These are phyloP conservation scores for Drosophila kambysellisi DNA, from an alignment of 2,888 invertebrate species.

Conservation along the genomic window DNA sequence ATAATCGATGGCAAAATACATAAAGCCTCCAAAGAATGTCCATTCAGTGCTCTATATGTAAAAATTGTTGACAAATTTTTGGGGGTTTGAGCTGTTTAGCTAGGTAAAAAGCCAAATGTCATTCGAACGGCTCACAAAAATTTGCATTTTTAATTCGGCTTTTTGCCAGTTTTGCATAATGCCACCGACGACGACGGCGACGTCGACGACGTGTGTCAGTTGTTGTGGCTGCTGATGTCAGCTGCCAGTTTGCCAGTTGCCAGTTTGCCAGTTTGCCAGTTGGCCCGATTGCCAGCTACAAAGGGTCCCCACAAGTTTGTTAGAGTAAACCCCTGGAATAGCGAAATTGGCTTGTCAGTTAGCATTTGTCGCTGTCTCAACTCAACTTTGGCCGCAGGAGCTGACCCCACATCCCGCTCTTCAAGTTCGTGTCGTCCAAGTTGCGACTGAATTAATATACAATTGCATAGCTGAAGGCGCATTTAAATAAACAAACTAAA, in stretches of 20 bases:
- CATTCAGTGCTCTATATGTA: constrained; percentile 8
- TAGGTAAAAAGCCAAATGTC: constrained; percentile 45
- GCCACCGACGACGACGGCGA: constrained; percentile 39
- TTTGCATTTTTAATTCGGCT: constrained; percentile 79
- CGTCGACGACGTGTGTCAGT: constrained; percentile 70
- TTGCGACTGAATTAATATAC: constrained; percentile 77
- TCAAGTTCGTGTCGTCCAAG: constrained; percentile 51
- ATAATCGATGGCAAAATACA: constrained; percentile 5
- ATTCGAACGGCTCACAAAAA: constrained; percentile 56
- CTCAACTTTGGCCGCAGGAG: constrained; percentile 53
- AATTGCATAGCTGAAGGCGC: constrained; percentile 78
- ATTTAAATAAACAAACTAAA: constrained; percentile 79
- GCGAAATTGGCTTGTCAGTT: constrained; percentile 81
- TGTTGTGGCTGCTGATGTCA: constrained; percentile 56
- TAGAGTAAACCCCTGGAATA: constrained; percentile 47
- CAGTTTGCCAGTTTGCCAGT: constrained; percentile 55
- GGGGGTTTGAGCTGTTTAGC: constrained; percentile 20
- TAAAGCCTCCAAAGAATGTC: not conserved
- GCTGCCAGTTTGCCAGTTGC: constrained; percentile 52
- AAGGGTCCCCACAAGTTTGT: constrained; percentile 53
- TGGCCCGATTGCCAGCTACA: constrained; percentile 58
- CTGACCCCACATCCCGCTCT: not conserved
- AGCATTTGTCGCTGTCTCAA: constrained; percentile 77
- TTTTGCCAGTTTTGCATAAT: constrained; percentile 78
- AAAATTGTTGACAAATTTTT: constrained; percentile 38